Conservation (phyloP, 2,888 invertebrate species). For the Meandrusa payeni region DNA sequence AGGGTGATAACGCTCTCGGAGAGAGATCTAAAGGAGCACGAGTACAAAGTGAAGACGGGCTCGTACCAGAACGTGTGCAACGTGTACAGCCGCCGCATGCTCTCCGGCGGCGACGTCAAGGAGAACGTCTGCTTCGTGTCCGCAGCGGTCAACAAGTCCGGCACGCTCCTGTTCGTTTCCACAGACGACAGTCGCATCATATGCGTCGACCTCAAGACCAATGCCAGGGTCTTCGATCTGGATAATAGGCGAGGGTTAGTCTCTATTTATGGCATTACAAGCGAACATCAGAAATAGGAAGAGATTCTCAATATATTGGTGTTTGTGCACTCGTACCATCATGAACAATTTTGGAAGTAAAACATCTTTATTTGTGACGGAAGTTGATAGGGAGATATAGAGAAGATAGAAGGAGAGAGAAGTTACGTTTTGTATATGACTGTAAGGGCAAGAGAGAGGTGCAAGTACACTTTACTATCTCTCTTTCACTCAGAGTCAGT, state of each 20-base stretch:
- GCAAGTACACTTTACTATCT: too few relatives aligned
- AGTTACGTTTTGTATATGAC: too few relatives aligned
- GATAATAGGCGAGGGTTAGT: conserved; percentile 69
- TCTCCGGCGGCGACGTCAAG: conserved; percentile 51
- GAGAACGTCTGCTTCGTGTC: conserved; percentile 54
- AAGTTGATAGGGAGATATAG: too few relatives aligned
- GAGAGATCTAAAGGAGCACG: conserved; percentile 58
- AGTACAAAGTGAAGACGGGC: conserved; percentile 42
- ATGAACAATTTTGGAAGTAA: too few relatives aligned
- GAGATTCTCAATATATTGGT: too few relatives aligned
- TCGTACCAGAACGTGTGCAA: conserved; percentile 42
- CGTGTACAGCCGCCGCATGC: conserved; percentile 44
- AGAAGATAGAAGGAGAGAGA: too few relatives aligned
- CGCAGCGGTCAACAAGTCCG: conserved; percentile 62
- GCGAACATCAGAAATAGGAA: too few relatives aligned
- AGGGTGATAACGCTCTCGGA: conserved; percentile 62
- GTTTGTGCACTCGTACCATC: too few relatives aligned
- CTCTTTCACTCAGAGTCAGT: too few relatives aligned
- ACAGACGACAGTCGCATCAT: conserved; percentile 68
- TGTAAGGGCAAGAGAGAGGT: too few relatives aligned
- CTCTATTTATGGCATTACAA: conserved; percentile 8
- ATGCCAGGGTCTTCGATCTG: conserved; percentile 55
- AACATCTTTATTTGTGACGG: too few relatives aligned
- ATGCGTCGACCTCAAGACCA: conserved; percentile 63
- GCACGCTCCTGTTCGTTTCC: conserved; percentile 62